A percentile compares a stretch with the other conserved stretches of the same genome.
These are phyloP conservation scores for Pogonognathellus flavescens DNA, from an alignment of 1,140 invertebrate genomes.

Conservation along the genomic window DNA sequence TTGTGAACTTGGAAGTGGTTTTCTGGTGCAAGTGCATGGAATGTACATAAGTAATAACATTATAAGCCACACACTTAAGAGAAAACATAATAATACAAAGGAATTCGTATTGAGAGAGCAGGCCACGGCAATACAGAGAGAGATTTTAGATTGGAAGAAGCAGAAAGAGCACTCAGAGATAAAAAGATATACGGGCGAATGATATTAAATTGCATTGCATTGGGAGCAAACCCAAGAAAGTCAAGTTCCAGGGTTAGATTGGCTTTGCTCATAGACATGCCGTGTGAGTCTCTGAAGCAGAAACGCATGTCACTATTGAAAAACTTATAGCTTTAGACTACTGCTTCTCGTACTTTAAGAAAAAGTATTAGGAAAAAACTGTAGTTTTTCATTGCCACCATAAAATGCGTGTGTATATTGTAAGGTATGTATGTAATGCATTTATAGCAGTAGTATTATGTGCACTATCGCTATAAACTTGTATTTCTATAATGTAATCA, in stretches of 20 bases:
- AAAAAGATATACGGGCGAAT: not conserved
- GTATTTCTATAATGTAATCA: no score
- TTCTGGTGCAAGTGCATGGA: not conserved
- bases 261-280: not conserved
- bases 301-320: no score
- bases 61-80: conserved; percentile 1
- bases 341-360: not conserved
- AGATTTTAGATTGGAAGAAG: conserved; percentile 12
- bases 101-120: no score
- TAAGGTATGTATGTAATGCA: no score
- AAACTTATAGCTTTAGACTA: not conserved
- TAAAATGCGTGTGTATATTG: no score
- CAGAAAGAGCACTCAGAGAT: not conserved
- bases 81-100: not conserved
- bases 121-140: not conserved
- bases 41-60: not conserved
- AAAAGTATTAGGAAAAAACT: not conserved
- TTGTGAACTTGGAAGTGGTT: not conserved
- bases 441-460: no score
- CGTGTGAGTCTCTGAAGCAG: not conserved
- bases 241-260: not conserved
- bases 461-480: no score
- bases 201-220: not conserved
- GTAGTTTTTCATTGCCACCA: no score
- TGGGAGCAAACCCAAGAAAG: not conserved